phyloP scores from a whole-genome alignment of 2,888 invertebrate species.

The Zele albiditarsus region DNA sequence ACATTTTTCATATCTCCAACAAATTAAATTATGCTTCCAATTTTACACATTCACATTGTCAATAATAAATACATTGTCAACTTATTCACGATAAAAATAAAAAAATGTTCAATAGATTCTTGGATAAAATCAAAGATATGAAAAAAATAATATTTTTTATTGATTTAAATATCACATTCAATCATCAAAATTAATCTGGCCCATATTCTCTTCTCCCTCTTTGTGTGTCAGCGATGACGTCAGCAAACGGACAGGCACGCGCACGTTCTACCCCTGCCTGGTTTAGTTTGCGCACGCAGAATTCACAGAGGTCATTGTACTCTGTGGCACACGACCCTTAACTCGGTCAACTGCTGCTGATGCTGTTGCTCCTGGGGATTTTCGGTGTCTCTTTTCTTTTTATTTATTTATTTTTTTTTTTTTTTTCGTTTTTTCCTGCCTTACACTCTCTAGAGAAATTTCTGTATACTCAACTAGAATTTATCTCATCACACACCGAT shows the following conservation, averaged over 20 bases:
- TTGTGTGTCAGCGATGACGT: conserved; percentile 48
- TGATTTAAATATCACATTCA: background rate
- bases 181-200: conserved; percentile 5
- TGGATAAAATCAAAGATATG: too few relatives aligned
- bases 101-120: too few relatives aligned
- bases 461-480: background rate
- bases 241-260: background rate
- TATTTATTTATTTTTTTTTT: background rate
- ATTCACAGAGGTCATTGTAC: conserved; percentile 59
- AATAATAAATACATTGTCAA: too few relatives aligned
- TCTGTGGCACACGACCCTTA: conserved; percentile 65
- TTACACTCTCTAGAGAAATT: too few relatives aligned
- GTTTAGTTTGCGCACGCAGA: conserved; percentile 36
- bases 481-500: background rate
- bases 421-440: background rate
- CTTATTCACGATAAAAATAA: too few relatives aligned
- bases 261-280: conserved; percentile 13
- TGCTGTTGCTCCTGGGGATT: conserved; percentile 23
- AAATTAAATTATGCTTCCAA: too few relatives aligned
- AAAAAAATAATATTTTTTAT: too few relatives aligned
- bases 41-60: too few relatives aligned
- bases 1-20: too few relatives aligned
- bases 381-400: background rate
- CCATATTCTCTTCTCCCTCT: conserved; percentile 29
- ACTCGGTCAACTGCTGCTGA: conserved; percentile 68